Percentiles rank a stretch among this genome's conserved stretches.
These are phyloP conservation scores for Hylaea fasciaria DNA, from an alignment of 2,888 invertebrate genomes.

Conservation along the genomic window DNA sequence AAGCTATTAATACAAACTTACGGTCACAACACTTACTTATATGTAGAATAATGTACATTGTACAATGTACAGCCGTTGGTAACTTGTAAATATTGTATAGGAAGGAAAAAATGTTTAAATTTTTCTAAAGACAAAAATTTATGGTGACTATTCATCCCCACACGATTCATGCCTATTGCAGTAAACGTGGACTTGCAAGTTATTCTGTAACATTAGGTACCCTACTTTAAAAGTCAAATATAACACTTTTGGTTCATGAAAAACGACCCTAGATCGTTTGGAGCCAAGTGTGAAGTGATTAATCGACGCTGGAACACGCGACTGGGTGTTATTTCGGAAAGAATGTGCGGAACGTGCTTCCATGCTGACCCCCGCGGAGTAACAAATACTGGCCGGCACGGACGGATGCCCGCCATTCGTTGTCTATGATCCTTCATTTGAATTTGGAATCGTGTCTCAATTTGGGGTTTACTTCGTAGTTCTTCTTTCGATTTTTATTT, in stretches of 20 bases:
- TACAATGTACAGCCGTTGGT: too few species aligned
- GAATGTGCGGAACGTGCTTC: constrained; percentile 81
- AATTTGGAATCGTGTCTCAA: constrained; percentile 74
- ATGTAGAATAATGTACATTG: too few species aligned
- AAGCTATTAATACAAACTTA: too few species aligned
- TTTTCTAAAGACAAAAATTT: too few species aligned
- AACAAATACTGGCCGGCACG: constrained; percentile 69
- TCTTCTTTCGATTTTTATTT: neutral
- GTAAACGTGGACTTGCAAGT: neutral
- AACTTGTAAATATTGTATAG: too few species aligned
- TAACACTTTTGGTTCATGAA: constrained; percentile 17
- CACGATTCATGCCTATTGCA: constrained; percentile 1
- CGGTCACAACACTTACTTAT: too few species aligned
- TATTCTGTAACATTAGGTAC: neutral
- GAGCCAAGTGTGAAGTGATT: constrained; percentile 76
- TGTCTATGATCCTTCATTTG: constrained; percentile 73
- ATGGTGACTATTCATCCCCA: too few species aligned
- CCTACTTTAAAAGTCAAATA: constrained; percentile 24
- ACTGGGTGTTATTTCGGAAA: constrained; percentile 78
- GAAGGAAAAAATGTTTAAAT: too few species aligned
- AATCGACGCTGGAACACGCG: constrained; percentile 73
- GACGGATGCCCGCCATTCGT: constrained; percentile 74
- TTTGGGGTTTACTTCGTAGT: constrained; percentile 50
- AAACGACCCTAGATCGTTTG: constrained; percentile 42
- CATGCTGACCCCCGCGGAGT: constrained; percentile 72